These are phyloP conservation scores for Hormaphis cornu DNA, from an alignment of 1,140 invertebrate genomes.

Conservation along the genomic window DNA sequence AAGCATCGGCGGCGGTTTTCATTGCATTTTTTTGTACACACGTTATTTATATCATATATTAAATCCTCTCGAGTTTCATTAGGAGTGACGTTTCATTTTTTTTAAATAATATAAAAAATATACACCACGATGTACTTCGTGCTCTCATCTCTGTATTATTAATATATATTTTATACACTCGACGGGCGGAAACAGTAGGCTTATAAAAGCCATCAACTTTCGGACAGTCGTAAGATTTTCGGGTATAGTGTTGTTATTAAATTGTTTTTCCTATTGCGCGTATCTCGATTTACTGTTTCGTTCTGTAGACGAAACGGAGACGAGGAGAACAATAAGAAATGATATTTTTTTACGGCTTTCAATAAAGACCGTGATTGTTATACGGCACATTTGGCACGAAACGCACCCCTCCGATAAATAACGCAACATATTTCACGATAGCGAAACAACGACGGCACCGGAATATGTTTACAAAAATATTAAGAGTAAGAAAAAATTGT, in stretches of 20 bases:
- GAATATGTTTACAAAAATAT: background rate
- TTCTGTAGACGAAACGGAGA: conserved; percentile 15
- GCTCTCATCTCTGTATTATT: too few species aligned
- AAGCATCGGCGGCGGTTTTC: too few species aligned
- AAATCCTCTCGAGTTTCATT: conserved; percentile 20
- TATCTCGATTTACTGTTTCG: conserved; percentile 29
- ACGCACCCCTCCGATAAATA: conserved; percentile 13
- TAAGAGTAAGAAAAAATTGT: background rate
- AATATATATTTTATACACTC: too few species aligned
- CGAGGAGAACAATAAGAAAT: conserved; percentile 17
- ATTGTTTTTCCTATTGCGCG: conserved; percentile 26
- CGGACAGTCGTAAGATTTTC: conserved; percentile 26
- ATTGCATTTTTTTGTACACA: conserved; percentile 7
- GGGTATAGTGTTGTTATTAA: conserved; percentile 31
- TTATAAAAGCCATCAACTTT: conserved; percentile 27
- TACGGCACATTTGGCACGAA: conserved; percentile 13
- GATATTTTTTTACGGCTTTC: conserved; percentile 26
- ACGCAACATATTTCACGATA: conserved; percentile 21
- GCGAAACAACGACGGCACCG: background rate
- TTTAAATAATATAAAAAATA: background rate
- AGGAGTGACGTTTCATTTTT: conserved; percentile 22
- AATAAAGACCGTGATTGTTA: conserved; percentile 25
- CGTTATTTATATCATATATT: background rate
- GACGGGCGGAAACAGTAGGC: conserved; percentile 19
- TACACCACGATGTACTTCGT: background rate